Percentiles rank a stretch among this genome's conserved stretches.
Conservation (phyloP, 1,140 invertebrate genomes). For the Brachionus paranguensis region DNA sequence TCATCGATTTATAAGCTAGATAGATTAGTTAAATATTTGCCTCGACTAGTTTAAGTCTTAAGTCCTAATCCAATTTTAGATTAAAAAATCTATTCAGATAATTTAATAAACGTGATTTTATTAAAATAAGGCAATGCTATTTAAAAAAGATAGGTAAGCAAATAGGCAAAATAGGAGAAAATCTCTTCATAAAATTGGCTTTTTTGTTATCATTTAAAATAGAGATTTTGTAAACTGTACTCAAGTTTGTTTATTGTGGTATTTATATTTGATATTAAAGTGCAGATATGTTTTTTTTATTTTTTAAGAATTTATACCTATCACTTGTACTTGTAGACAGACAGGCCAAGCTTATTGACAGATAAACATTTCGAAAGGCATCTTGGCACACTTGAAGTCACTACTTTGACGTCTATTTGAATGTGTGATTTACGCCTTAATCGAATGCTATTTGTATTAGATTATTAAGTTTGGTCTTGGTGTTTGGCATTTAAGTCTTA, state of each 20-base stretch:
- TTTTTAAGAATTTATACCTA: not conserved
- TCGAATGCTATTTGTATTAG: not conserved
- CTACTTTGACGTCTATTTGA: not conserved
- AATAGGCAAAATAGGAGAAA: not conserved
- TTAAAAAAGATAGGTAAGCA: not conserved
- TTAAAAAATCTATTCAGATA: conserved; percentile 7
- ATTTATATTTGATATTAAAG: not conserved
- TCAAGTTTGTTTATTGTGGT: not conserved
- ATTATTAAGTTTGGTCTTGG: not conserved
- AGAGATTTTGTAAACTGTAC: not conserved
- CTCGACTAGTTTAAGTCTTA: not conserved
- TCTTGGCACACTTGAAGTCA: not conserved
- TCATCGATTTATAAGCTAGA: conserved; percentile 26
- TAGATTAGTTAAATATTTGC: conserved; percentile 30
- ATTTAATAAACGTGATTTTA: conserved; percentile 1
- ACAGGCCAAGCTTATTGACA: not conserved
- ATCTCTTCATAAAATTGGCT: not conserved
- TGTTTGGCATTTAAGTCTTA: not conserved
- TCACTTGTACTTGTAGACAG: not conserved
- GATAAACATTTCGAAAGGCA: not conserved
- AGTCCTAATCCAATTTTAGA: conserved; percentile 26
- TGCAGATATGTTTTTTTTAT: not conserved
- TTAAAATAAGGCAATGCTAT: not conserved
- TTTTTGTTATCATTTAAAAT: not conserved
- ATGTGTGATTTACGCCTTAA: not conserved